Conservation (phyloP, 2,888 invertebrate genomes). For the Hylaea fasciaria region DNA sequence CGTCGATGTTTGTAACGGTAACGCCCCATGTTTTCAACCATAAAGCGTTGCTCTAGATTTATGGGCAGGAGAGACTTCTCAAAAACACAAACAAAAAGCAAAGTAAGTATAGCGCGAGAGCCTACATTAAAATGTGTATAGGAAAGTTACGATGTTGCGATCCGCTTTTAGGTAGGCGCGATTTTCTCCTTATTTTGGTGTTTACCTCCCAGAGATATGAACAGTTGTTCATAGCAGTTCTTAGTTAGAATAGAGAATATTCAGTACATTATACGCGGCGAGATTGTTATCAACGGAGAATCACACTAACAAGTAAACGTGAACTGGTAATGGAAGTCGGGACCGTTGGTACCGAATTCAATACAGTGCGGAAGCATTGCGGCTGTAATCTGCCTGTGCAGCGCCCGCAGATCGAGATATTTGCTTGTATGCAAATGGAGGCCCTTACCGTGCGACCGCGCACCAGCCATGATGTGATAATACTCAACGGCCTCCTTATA, state of each 20-base stretch:
- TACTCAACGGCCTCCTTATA: conserved; percentile 75
- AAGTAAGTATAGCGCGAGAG: conserved; percentile 1
- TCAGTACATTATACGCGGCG: conserved; percentile 46
- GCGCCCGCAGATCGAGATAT: conserved; percentile 77
- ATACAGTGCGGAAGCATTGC: conserved; percentile 78
- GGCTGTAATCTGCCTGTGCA: conserved; percentile 71
- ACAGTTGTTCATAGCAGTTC: conserved; percentile 28
- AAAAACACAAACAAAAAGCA: no score
- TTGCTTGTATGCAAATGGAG: conserved; percentile 82
- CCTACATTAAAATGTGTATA: conserved; percentile 8
- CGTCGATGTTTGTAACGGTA: conserved; percentile 27
- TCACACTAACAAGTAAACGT: conserved; percentile 79
- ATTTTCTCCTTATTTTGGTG: conserved; percentile 12
- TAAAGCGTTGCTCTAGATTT: conserved; percentile 24
- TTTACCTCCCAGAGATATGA: conserved; percentile 15
- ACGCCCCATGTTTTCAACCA: conserved; percentile 20
- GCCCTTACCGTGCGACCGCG: conserved; percentile 78
- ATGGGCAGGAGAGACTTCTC: conserved; percentile 6
- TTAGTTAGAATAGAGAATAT: conserved; percentile 42
- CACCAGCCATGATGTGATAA: conserved; percentile 78
- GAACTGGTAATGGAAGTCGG: conserved; percentile 71
- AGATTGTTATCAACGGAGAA: conserved; percentile 78
- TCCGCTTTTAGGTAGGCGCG: conserved; percentile 33
- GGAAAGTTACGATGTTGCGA: conserved; percentile 25
- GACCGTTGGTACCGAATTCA: conserved; percentile 74